Conservation (phyloP, 2,888 invertebrate genomes). For the Fabriciana adippe region DNA sequence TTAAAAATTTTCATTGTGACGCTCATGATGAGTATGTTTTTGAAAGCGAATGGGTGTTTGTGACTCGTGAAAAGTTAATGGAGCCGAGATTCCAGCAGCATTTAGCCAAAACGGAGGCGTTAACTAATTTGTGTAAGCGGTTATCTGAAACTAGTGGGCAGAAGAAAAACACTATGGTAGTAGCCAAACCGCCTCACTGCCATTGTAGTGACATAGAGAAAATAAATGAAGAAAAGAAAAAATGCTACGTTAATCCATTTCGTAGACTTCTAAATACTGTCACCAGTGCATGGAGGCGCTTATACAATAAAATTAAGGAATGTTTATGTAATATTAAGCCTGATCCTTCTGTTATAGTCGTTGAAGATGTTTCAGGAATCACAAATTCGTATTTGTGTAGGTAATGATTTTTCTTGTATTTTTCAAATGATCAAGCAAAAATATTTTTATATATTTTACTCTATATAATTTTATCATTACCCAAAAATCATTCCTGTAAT, state of each 20-base stretch:
- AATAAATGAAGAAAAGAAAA: slow-evolving; percentile 43
- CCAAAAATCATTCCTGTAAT: too few relatives aligned
- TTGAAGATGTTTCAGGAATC: slow-evolving; percentile 43
- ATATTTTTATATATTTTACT: too few relatives aligned
- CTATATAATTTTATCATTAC: too few relatives aligned
- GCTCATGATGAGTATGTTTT: slow-evolving; percentile 59
- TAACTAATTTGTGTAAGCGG: slow-evolving; percentile 60
- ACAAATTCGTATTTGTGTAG: slow-evolving; percentile 65
- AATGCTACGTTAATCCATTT: slow-evolving; percentile 44
- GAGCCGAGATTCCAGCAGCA: slow-evolving; percentile 65
- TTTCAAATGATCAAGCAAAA: slow-evolving; percentile 20
- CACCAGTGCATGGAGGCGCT: slow-evolving; percentile 41
- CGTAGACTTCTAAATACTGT: slow-evolving; percentile 47
- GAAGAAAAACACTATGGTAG: slow-evolving; percentile 51
- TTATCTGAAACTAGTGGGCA: slow-evolving; percentile 50
- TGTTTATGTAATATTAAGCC: slow-evolving; percentile 45
- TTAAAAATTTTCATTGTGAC: slow-evolving; percentile 66
- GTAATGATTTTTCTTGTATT: slow-evolving; percentile 55
- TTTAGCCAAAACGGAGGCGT: slow-evolving; percentile 53
- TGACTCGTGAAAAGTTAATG: slow-evolving; percentile 58
- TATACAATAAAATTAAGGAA: slow-evolving; percentile 50
- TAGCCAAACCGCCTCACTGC: slow-evolving; percentile 63
- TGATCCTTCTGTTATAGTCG: slow-evolving; percentile 36
- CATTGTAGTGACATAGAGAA: slow-evolving; percentile 57
- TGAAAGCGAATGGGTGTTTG: slow-evolving; percentile 72